Conservation (phyloP, 2,888 invertebrate species). For the Dryococelus australis region DNA sequence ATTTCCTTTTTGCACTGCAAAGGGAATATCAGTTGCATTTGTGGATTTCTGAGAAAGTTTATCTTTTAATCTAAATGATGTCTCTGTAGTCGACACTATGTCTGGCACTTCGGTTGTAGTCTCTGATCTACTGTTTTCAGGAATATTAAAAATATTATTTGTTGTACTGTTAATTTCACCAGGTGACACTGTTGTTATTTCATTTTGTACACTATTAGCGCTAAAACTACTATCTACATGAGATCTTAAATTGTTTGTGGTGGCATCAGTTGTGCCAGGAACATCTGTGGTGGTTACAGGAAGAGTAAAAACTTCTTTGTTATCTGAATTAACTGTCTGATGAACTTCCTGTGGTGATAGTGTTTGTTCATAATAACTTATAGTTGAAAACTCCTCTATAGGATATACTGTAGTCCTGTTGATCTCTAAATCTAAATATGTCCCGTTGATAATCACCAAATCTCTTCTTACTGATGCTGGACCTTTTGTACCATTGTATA, state of each 20-base stretch:
- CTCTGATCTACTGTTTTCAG: background rate
- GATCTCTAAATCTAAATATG: constrained; percentile 4
- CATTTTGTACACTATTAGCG: constrained; percentile 21
- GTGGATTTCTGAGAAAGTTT: background rate
- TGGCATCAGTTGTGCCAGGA: constrained; percentile 1
- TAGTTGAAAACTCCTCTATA: background rate
- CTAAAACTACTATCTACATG: constrained; percentile 18
- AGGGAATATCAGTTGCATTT: background rate
- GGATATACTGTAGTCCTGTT: constrained; percentile 10
- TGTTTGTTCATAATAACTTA: background rate
- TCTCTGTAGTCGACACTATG: background rate
- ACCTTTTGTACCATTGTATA: background rate
- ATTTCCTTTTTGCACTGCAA: background rate
- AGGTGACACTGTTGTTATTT: constrained; percentile 29
- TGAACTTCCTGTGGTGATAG: background rate
- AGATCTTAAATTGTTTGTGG: constrained; percentile 20
- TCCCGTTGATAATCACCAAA: background rate
- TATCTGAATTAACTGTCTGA: background rate
- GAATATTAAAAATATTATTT: constrained; percentile 1
- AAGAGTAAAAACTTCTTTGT: background rate
- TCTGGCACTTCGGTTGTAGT: background rate
- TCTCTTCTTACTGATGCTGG: background rate
- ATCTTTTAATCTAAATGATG: background rate
- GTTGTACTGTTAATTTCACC: constrained; percentile 24
- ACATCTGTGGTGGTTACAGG: background rate